phyloP scores from a whole-genome alignment of 2,113 vertebrate genomes.

The Ia io region DNA sequence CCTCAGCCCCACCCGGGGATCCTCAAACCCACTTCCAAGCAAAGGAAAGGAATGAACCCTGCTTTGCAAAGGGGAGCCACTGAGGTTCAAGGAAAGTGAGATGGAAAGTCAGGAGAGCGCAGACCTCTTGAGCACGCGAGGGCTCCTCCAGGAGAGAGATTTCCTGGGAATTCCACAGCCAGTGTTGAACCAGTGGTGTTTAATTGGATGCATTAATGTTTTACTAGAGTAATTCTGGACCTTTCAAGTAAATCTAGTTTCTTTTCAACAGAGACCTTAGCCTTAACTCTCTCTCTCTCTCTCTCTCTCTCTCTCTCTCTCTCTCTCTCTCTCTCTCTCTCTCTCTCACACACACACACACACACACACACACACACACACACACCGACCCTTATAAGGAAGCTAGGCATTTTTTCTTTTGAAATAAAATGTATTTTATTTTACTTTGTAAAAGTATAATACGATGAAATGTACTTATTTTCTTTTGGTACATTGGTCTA shows the following conservation, averaged over 20 bases:
- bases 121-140: too few species aligned
- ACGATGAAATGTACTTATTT: not conserved
- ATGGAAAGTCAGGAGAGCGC: not conserved
- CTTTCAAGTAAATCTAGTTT: not conserved
- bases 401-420: not conserved
- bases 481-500: not conserved
- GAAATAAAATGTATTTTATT: not conserved
- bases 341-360: not conserved
- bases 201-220: not conserved
- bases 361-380: not conserved
- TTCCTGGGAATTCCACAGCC: not conserved
- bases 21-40: not conserved
- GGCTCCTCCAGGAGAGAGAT: not conserved
- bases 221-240: not conserved
- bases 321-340: too few species aligned
- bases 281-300: not conserved
- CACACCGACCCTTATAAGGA: not conserved
- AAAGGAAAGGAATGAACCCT: not conserved
- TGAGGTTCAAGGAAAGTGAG: not conserved
- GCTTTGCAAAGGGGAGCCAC: not conserved
- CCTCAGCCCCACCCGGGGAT: not conserved
- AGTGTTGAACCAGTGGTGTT: not conserved
- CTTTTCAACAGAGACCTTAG: not conserved
- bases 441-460: constrained; percentile 11
- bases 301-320: too few species aligned